These are phyloP conservation scores for Nannoperca australis DNA, from an alignment of 2,797 vertebrate species.

Conservation along the genomic window DNA sequence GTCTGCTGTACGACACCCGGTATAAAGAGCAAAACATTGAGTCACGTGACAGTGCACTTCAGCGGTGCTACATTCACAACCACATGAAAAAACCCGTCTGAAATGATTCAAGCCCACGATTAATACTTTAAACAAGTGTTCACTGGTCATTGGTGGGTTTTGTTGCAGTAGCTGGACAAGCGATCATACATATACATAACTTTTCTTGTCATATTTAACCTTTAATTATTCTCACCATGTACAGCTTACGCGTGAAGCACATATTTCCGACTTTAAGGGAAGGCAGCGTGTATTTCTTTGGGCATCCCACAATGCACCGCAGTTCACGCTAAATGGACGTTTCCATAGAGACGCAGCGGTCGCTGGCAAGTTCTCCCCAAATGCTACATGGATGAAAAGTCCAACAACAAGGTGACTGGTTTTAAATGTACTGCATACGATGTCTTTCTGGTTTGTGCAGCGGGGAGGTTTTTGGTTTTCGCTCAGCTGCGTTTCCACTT, in stretches of 20 bases:
- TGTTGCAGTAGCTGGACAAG: rapidly evolving
- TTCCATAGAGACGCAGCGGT: conserved; percentile 79
- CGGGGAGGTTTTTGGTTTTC: not conserved
- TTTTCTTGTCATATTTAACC: not conserved
- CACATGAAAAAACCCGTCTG: not conserved
- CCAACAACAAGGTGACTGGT: conserved; percentile 14
- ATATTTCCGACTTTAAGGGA: rapidly evolving
- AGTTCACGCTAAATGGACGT: conserved; percentile 36
- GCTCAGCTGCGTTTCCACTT: not conserved
- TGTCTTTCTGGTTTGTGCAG: not conserved
- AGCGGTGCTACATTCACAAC: conserved; percentile 21
- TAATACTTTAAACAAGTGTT: rapidly evolving
- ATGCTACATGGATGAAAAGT: conserved; percentile 25
- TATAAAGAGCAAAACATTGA: conserved; percentile 64
- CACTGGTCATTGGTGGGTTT: rapidly evolving
- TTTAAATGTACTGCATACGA: not conserved
- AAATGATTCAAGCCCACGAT: rapidly evolving
- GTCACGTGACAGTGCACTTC: conserved; percentile 56
- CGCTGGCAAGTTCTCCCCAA: not conserved
- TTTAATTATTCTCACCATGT: not conserved
- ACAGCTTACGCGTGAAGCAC: rapidly evolving
- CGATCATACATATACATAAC: rapidly evolving
- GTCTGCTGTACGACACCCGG: conserved; percentile 2
- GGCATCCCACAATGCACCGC: conserved; percentile 70
- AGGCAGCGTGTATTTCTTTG: rapidly evolving